Evolutionary conservation across 2,797 vertebrate genomes (phyloP), one percentile per base, ranked within the genome.

Genomic region (Rhinophrynus dorsalis): DNA sequence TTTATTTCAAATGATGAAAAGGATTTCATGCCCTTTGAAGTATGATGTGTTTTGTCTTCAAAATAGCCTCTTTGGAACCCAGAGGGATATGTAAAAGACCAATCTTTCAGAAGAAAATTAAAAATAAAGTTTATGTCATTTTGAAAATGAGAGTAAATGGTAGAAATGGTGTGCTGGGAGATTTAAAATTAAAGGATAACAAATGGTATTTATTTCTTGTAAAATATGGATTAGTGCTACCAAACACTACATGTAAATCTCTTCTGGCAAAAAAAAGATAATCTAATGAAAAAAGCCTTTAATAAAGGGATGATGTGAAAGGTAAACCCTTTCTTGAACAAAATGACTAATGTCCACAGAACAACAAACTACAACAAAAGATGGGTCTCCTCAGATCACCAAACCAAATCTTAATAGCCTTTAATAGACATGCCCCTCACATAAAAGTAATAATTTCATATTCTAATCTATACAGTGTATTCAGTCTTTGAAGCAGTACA

Each of bases 271-370:
- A 24, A 15, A 24, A 29, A 63, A 12, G 2, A 15, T 8, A 17
- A 0, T 35, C 13, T 35, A 33, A 30, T 17, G n/a, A 64, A 24
- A 50, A 23, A 8, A 6, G 10, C 23, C 47, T 27, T 26, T 26
- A 47, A 2, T 47, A 10, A 10, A 47, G 9, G 5, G 44, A 47
- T n/a, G n/a, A n/a, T n/a, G n/a, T n/a, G n/a, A n/a, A n/a, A n/a
- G n/a, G n/a, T n/a, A n/a, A n/a, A n/a, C 2, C 38, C 3, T 12
- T 17, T n/a, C 38, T 17, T 42, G 38, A 5, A 15, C 38, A 42
- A n/a, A 42, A 75, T 68, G 72, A 76, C 76, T 59, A 59, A 68
- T 76, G 75, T 42, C 35, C 35, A 32, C 10, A 32, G n/a, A n/a
- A n/a, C n/a, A n/a, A n/a, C n/a, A n/a, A n/a, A n/a, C n/a, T n/a